These are phyloP conservation scores for Pelusios castaneus DNA, from an alignment of 2,113 vertebrate genomes.

Conservation along the genomic window DNA sequence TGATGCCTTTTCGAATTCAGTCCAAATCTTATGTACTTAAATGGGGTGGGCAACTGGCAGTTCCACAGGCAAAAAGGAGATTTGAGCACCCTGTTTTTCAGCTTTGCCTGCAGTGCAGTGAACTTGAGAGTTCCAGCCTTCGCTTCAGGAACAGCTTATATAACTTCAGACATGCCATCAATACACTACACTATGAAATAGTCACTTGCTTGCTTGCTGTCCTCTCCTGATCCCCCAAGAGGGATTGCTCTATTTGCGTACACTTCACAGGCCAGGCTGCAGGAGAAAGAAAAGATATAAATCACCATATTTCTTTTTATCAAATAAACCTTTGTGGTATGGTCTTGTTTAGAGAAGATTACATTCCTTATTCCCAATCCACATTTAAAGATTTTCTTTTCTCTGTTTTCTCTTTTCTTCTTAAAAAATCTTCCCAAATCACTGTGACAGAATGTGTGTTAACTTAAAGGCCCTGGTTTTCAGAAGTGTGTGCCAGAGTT, in stretches of 20 bases:
- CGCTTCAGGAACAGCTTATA: neutral
- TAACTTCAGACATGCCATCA: constrained; percentile 21
- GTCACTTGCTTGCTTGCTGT: neutral
- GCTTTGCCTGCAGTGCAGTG: neutral
- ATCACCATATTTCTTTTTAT: constrained; percentile 54
- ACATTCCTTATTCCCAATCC: constrained; percentile 12
- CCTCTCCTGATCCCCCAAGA: neutral
- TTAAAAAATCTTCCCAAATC: constrained; percentile 36
- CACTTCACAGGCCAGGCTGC: constrained; percentile 55
- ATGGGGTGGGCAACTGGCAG: neutral
- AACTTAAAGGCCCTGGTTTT: constrained; percentile 30
- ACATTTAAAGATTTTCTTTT: constrained; percentile 14
- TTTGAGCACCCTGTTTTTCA: neutral
- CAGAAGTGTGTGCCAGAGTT: constrained; percentile 14
- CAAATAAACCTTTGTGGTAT: constrained; percentile 57
- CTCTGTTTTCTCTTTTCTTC: constrained; percentile 18
- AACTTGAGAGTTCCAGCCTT: neutral
- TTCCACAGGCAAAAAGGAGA: fast-evolving
- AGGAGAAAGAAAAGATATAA: constrained; percentile 57
- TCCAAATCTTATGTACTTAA: neutral
- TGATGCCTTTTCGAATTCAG: neutral
- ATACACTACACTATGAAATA: neutral
- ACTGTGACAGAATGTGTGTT: neutral
- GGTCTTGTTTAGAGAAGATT: constrained; percentile 45
- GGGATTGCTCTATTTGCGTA: constrained; percentile 68